These are phyloP conservation scores for Apistogramma diplotaenia DNA, from an alignment of 2,113 vertebrate species.

Conservation along the genomic window DNA sequence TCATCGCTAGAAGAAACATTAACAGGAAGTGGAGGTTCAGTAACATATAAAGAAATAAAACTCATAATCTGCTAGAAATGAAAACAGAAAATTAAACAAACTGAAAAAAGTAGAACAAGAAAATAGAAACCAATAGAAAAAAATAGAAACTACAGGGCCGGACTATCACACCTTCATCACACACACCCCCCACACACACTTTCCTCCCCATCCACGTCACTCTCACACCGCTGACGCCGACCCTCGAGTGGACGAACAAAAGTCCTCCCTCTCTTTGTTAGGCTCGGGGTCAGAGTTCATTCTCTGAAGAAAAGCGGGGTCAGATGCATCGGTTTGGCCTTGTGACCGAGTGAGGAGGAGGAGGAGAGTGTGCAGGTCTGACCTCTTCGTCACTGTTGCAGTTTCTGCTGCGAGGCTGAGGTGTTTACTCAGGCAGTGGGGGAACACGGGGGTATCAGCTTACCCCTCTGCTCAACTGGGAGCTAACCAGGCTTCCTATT, in stretches of 20 bases:
- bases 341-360: conserved; percentile 29
- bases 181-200: background rate
- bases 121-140: too few species aligned
- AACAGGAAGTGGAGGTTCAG: too few species aligned
- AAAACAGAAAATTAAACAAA: too few species aligned
- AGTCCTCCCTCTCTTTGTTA: conserved; percentile 29
- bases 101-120: too few species aligned
- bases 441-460: conserved; percentile 27
- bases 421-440: conserved; percentile 36
- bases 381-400: conserved; percentile 43
- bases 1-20: too few species aligned
- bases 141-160: background rate
- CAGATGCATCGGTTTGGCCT: conserved; percentile 67
- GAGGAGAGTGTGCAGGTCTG: conserved; percentile 2
- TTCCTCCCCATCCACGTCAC: conserved; percentile 29
- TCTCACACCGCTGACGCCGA: background rate
- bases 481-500: conserved; percentile 54
- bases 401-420: conserved; percentile 7
- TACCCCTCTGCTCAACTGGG: conserved; percentile 43
- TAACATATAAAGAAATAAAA: too few species aligned
- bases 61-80: too few species aligned
- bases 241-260: conserved; percentile 27
- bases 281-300: conserved; percentile 61
- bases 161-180: background rate
- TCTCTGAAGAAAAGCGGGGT: conserved; percentile 38